Evolutionary conservation across 2,888 invertebrate genomes (phyloP).

Genomic region (Biston betularia): DNA sequence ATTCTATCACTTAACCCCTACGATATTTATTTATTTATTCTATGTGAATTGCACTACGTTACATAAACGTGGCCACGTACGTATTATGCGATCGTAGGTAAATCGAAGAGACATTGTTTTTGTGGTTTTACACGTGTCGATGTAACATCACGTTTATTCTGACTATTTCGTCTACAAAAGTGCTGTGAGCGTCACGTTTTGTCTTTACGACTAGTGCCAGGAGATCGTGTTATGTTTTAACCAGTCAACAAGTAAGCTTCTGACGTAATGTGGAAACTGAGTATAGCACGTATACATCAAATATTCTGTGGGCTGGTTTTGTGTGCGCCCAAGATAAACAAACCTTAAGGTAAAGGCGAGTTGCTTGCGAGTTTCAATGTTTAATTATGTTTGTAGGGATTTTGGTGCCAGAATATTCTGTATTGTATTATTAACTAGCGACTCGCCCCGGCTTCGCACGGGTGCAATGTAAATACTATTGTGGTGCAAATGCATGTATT

Average conservation of each 20-base stretch:
- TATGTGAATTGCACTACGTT: no score
- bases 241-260: constrained; percentile 4
- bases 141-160: not conserved
- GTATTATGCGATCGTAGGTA: no score
- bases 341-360: constrained; percentile 42
- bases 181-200: constrained; percentile 8
- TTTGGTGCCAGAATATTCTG: constrained; percentile 18
- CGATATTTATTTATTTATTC: no score
- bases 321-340: constrained; percentile 44
- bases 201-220: constrained; percentile 10
- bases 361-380: constrained; percentile 46
- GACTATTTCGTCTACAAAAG: not conserved
- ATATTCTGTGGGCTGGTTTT: constrained; percentile 35
- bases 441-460: no score
- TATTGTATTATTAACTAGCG: not conserved
- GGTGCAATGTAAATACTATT: no score
- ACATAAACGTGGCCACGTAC: no score
- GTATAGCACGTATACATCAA: constrained; percentile 20
- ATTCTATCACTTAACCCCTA: no score
- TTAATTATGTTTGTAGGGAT: constrained; percentile 45
- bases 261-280: constrained; percentile 9
- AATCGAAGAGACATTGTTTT: not conserved
- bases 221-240: constrained; percentile 15
- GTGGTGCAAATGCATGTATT: no score
- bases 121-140: not conserved